Evolutionary conservation across 2,113 vertebrate species (phyloP), one percentile per base, ranked within the genome.

Genomic region (Neotoma lepida): DNA sequence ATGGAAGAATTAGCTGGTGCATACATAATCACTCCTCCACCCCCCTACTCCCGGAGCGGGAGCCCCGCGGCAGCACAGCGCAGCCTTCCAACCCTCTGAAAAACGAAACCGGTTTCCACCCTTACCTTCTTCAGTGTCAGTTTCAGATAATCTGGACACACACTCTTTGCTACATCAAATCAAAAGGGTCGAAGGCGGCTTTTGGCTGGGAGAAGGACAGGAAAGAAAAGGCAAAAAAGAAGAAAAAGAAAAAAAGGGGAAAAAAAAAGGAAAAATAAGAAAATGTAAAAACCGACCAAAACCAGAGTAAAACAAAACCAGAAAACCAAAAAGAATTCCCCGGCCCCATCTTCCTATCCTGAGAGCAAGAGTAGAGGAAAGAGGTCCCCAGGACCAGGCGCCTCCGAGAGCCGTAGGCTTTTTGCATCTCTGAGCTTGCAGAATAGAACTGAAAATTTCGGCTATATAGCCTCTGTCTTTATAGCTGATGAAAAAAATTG

Each of bases 401-500:
- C 98, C 98, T 98, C 98, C 95, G 97, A 98, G 98, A 97, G 97
- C 98, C 96, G 98, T 98, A 98, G 99, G 98, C 98, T 99, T 98
- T 98, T 99, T 98, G 98, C 99, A 99, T 98, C 99, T 97, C 98
- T 98, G 99, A 98, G 97, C 98, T 97, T 97, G 99, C 99, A 98
- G 98, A 99, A 99, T 99, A 99, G 99, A 99, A 99, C 99, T 99
- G 99, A 98, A 99, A 99, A 98, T 98, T 99, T 99, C 99, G 98
- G 99, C 99, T 99, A 99, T 99, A 99, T 99, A 99, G 98, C 99
- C 99, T 99, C 98, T 99, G 99, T 99, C 99, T 99, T 99, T 99
- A 99, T 99, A 99, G 99, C 99, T 99, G 99, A 99, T 99, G 98
- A 98, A 98, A 99, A 99, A 99, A 99, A 99, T 99, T 99, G 99